Conservation (phyloP, 2,113 vertebrate genomes). For the Silurus asotus region DNA sequence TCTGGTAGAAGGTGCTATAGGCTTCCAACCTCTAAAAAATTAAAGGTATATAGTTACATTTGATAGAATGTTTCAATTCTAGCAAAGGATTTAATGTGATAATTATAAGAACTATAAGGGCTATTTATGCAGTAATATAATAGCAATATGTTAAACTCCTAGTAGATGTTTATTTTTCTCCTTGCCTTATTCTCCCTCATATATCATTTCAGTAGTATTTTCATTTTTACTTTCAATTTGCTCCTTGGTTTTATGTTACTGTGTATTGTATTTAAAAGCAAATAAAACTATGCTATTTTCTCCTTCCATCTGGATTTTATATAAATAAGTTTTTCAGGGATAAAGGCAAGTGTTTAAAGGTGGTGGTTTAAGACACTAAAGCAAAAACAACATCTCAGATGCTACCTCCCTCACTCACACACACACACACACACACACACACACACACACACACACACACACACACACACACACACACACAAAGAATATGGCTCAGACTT, state of each 20-base stretch:
- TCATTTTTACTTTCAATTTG: neutral
- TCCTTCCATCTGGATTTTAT: neutral
- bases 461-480: too few species aligned
- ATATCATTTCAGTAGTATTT: neutral
- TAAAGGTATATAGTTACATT: neutral
- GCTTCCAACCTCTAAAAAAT: neutral
- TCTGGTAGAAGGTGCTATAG: neutral
- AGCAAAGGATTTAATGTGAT: neutral
- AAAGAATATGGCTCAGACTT: too few species aligned
- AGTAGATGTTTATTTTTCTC: neutral
- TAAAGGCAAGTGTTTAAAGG: neutral
- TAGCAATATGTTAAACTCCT: neutral
- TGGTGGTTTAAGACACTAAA: neutral
- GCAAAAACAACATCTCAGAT: neutral
- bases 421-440: too few species aligned
- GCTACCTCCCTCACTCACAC: neutral
- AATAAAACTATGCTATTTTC: neutral
- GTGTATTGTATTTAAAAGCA: neutral
- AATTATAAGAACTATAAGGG: neutral
- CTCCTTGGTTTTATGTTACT: neutral
- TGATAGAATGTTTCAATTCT: neutral
- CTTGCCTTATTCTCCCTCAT: neutral
- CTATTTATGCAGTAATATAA: neutral
- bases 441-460: too few species aligned
- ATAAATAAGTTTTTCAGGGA: neutral